Conservation (phyloP, 2,797 vertebrate genomes). For the Intellagama lesueurii region DNA sequence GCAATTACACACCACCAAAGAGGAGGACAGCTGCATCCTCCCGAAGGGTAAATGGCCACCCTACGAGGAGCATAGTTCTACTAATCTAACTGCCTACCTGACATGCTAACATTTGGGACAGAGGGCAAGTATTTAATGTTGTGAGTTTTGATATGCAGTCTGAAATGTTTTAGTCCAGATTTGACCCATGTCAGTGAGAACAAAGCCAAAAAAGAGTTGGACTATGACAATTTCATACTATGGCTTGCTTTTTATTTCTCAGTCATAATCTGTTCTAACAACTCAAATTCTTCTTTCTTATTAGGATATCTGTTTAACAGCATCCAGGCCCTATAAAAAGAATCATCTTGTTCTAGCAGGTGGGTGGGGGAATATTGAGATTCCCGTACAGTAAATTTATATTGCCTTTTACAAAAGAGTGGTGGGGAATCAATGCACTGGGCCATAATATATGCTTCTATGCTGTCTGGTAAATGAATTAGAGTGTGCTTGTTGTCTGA, state of each 20-base stretch:
- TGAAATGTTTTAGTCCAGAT: background rate
- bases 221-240: background rate
- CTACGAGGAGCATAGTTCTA: background rate
- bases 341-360: constrained; percentile 17
- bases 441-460: background rate
- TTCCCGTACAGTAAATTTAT: background rate
- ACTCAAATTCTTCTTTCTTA: constrained; percentile 1
- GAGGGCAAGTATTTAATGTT: background rate
- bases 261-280: background rate
- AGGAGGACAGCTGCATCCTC: no score
- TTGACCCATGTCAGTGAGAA: background rate
- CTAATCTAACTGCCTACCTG: background rate
- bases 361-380: background rate
- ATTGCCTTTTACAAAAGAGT: background rate
- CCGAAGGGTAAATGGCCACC: no score
- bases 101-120: background rate
- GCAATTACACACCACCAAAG: no score
- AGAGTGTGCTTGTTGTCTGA: constrained; percentile 10
- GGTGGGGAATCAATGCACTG: background rate
- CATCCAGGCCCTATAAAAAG: background rate
- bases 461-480: background rate
- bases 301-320: background rate
- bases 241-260: background rate
- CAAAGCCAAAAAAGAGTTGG: no score
- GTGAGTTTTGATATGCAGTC: background rate